Percentiles rank a stretch among this genome's conserved stretches.
These are phyloP conservation scores for Pyrrhia umbra DNA, from an alignment of 2,888 invertebrate genomes.

Conservation along the genomic window DNA sequence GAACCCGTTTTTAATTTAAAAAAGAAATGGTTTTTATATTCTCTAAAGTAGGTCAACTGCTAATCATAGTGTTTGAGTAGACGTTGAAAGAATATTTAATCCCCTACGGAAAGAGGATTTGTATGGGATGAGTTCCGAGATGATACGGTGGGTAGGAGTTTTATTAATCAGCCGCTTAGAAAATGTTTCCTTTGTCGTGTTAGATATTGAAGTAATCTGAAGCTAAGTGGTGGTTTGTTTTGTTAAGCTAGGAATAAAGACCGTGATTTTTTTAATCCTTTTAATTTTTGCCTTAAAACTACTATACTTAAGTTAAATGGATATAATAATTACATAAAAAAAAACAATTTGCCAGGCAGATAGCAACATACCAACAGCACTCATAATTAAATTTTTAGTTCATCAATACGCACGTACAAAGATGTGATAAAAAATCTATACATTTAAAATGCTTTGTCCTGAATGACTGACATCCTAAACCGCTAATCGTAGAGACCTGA, in stretches of 20 bases:
- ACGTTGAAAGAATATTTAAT: conserved; percentile 60
- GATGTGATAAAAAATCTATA: too few species aligned
- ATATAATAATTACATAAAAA: too few species aligned
- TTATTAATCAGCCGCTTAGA: conserved; percentile 53
- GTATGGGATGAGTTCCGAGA: conserved; percentile 43
- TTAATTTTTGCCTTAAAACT: background rate
- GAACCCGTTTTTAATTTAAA: conserved; percentile 42
- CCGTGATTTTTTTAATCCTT: background rate
- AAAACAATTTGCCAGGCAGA: too few species aligned
- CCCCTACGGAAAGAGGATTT: conserved; percentile 51
- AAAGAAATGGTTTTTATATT: conserved; percentile 45
- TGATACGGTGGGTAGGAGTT: conserved; percentile 13
- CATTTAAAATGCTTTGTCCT: too few species aligned
- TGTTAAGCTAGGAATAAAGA: conserved; percentile 1
- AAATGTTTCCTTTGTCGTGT: conserved; percentile 44
- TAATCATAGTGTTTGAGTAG: conserved; percentile 58
- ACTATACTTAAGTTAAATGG: too few species aligned
- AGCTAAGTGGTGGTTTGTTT: conserved; percentile 12
- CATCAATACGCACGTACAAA: too few species aligned
- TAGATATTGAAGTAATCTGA: conserved; percentile 37
- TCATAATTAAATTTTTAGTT: too few species aligned
- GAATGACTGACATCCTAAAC: too few species aligned
- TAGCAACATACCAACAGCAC: too few species aligned
- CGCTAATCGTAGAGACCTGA: too few species aligned
- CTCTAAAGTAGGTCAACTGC: conserved; percentile 53